Evolutionary conservation across 2,113 vertebrate genomes (phyloP), one percentile per base, ranked within the genome.

Genomic region (Phainopepla nitens): DNA sequence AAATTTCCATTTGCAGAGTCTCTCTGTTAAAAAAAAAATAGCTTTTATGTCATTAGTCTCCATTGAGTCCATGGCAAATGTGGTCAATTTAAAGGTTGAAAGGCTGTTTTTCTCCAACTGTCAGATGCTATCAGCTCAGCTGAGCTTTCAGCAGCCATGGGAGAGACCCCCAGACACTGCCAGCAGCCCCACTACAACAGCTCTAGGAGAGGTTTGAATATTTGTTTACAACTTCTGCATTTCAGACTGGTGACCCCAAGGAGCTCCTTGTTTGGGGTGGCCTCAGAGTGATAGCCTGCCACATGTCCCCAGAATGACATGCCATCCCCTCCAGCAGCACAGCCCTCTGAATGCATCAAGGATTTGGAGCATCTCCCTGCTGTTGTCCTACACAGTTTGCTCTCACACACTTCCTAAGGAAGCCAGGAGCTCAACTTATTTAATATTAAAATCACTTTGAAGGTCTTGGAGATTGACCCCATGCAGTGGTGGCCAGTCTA

Each of bases 321-420:
- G 64, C 28, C 33, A 22, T 28, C 25, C 18, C 58, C 23, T 36
- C 42, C 65, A 75, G 88, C 62, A 87, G 19, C 50, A 61, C 13
- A 8, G 65, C 8, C 5, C 17, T 41, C n/a, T 61, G 50, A 13
- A 20, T 11, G 39, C 66, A 50, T 3, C 29, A 19, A 36, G 53
- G 23, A 27, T 1, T 8, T 12, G 25, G 31, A 83, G 19, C 69
- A 61, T 69, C 54, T 84, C 27, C 45, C 58, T 7, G 17, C 42
- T 0, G 1, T 2, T 39, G 14, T 10, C 68, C 27, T 5, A 7
- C 44, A 23, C 11, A 0, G 0, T 65, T 80, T 57, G 6, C n/a
- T 36, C 44, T 80, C 68, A 51, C 31, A 27, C 3, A 1, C 41
- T 31, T 51, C 49, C 53, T 51, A 25, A 35, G 39, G 47, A 73